These are phyloP conservation scores for Rhinoraja longicauda DNA, from an alignment of 2,797 vertebrate species.

Conservation along the genomic window DNA sequence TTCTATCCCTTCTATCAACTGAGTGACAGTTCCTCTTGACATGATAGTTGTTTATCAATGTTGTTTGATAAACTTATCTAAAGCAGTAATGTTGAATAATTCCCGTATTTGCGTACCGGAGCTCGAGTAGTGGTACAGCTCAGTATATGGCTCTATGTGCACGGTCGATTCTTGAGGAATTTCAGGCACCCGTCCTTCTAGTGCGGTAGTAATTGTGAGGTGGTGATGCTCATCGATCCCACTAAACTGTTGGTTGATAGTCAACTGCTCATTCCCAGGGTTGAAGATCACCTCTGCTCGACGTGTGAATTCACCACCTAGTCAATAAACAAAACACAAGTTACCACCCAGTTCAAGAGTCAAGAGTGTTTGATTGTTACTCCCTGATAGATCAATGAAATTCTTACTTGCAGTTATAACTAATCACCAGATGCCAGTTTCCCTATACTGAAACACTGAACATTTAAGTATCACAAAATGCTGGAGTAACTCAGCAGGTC, in stretches of 20 bases:
- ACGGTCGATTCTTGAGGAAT: constrained; percentile 64
- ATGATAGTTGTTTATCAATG: not conserved
- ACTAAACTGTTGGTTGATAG: constrained; percentile 77
- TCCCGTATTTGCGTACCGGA: constrained; percentile 60
- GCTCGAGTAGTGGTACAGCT: constrained; percentile 80
- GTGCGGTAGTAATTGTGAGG: constrained; percentile 73
- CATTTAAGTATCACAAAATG: not conserved
- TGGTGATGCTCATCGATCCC: constrained; percentile 87
- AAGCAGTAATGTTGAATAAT: not conserved
- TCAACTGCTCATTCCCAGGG: constrained; percentile 72
- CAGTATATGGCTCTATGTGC: constrained; percentile 74
- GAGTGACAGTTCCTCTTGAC: not conserved
- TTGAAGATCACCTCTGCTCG: constrained; percentile 82
- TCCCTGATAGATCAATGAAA: no score
- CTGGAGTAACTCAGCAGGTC: no score
- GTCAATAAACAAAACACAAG: constrained; percentile 35
- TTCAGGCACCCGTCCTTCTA: constrained; percentile 74
- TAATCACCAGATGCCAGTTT: not conserved
- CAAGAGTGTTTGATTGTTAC: no score
- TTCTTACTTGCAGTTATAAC: not conserved
- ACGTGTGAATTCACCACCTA: constrained; percentile 82
- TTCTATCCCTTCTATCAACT: not conserved
- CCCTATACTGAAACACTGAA: not conserved
- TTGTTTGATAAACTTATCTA: not conserved
- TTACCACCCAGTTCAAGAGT: not conserved